These are phyloP conservation scores for Melanotaenia boesemani DNA, from an alignment of 2,797 vertebrate genomes.

Conservation along the genomic window DNA sequence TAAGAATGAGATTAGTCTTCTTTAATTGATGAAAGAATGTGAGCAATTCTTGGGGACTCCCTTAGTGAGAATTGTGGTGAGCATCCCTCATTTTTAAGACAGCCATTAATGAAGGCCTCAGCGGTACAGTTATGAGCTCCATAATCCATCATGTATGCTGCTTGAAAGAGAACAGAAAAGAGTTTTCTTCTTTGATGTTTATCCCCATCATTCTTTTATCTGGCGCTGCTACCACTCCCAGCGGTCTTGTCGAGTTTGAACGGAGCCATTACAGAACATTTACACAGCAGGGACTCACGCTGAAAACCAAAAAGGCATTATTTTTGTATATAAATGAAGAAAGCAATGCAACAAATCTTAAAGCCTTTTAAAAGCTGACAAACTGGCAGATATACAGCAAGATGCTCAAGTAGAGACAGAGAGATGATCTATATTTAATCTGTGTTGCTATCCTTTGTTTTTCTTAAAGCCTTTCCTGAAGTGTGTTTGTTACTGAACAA, in stretches of 20 bases:
- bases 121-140: neutral
- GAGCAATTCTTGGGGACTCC: neutral
- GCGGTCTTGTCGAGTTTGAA: slow-evolving; percentile 15
- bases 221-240: neutral
- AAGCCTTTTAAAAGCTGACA: slow-evolving; percentile 1
- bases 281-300: neutral
- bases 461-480: slow-evolving; percentile 6
- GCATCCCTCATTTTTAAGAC: neutral
- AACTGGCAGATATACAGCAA: slow-evolving; percentile 1
- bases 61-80: neutral
- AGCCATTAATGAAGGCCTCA: neutral
- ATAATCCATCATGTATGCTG: slow-evolving; percentile 6
- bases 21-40: neutral
- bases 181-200: slow-evolving; percentile 11
- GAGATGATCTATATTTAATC: slow-evolving; percentile 53
- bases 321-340: slow-evolving; percentile 3
- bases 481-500: slow-evolving; percentile 28
- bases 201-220: slow-evolving; percentile 1
- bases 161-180: slow-evolving; percentile 10
- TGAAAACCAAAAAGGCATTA: neutral
- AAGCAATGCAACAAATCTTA: neutral
- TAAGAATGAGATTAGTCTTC: neutral
- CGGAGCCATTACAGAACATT: slow-evolving; percentile 5
- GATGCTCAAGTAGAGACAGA: slow-evolving; percentile 11
- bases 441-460: slow-evolving; percentile 36